Evolutionary conservation across 1,140 invertebrate genomes (phyloP).

Genomic region (Zaprionus davidi): DNA sequence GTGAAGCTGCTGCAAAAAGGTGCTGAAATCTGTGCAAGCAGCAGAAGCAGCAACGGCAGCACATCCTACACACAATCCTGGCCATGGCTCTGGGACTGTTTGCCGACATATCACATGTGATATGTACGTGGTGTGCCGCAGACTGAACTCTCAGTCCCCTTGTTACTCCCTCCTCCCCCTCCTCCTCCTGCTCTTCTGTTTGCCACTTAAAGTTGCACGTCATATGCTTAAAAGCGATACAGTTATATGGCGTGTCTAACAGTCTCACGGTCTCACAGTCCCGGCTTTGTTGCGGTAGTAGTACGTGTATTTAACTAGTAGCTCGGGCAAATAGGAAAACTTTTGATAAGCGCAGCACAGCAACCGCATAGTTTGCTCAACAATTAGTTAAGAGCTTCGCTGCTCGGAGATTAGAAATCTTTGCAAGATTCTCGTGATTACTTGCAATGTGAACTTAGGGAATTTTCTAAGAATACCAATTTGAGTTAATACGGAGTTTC

Average conservation of each 20-base stretch:
- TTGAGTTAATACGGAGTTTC: neutral
- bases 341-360: slow-evolving; percentile 33
- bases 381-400: slow-evolving; percentile 49
- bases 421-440: slow-evolving; percentile 3
- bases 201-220: slow-evolving; percentile 47
- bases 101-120: slow-evolving; percentile 33
- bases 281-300: neutral
- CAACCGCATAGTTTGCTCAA: slow-evolving; percentile 58
- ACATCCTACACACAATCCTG: neutral
- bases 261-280: neutral
- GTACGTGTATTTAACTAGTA: slow-evolving; percentile 9
- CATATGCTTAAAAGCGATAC: slow-evolving; percentile 43
- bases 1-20: slow-evolving; percentile 35
- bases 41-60: neutral
- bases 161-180: neutral
- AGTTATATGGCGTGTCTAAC: slow-evolving; percentile 23
- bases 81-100: slow-evolving; percentile 33
- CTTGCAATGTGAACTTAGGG: neutral
- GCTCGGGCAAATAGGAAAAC: slow-evolving; percentile 23
- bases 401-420: slow-evolving; percentile 12
- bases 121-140: slow-evolving; percentile 16
- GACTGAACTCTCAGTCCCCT: neutral
- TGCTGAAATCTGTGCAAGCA: slow-evolving; percentile 64
- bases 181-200: neutral
- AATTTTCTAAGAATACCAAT: neutral